A percentile compares a stretch with the other conserved stretches of the same genome.
Evolutionary conservation across 2,113 vertebrate genomes (phyloP).

Genomic region (Sylvicapra grimmia): DNA sequence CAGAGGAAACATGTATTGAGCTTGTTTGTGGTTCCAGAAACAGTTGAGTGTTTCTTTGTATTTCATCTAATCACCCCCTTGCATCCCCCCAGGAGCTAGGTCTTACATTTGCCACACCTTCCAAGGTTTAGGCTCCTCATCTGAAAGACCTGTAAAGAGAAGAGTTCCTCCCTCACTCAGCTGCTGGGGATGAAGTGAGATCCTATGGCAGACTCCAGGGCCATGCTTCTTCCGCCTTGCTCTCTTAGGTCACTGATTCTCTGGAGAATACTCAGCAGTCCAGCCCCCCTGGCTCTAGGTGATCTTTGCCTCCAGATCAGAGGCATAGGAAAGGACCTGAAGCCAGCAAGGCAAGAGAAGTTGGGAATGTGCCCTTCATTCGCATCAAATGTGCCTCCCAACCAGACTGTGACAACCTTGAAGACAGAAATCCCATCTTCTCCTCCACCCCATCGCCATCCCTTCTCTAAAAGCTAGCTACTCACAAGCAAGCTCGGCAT

Average conservation of each 20-base stretch:
- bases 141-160: not conserved
- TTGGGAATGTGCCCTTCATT: not conserved
- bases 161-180: not conserved
- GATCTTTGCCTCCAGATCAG: not conserved
- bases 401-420: not conserved
- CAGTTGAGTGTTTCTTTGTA: not conserved
- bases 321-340: not conserved
- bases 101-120: not conserved
- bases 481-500: not conserved
- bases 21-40: accelerated
- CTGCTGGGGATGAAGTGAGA: not conserved
- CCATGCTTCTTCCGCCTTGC: not conserved
- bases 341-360: not conserved
- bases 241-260: not conserved
- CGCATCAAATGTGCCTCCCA: not conserved
- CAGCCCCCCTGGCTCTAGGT: not conserved
- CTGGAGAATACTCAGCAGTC: not conserved
- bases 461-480: not conserved
- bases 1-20: not conserved
- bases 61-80: not conserved
- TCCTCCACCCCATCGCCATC: not conserved
- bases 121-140: not conserved
- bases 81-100: not conserved
- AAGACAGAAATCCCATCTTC: not conserved
- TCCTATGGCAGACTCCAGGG: not conserved